These are phyloP conservation scores for Hyposoter dolosus DNA, from an alignment of 2,888 invertebrate genomes.

Conservation along the genomic window DNA sequence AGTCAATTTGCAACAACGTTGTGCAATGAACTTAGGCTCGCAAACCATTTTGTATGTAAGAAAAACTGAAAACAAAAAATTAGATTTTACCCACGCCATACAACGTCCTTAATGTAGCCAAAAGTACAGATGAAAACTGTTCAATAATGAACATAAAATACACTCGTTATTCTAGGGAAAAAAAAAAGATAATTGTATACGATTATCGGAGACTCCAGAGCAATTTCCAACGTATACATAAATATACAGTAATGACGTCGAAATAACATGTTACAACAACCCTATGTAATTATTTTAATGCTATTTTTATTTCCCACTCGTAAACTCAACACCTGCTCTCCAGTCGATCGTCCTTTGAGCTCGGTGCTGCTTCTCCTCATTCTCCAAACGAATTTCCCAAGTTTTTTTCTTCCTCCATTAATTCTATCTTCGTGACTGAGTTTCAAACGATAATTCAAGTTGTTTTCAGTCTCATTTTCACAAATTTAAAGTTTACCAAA, in stretches of 20 bases:
- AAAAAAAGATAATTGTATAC: neutral
- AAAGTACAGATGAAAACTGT: neutral
- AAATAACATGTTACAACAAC: neutral
- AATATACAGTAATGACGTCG: slow-evolving; percentile 19
- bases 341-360: neutral
- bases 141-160: neutral
- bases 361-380: neutral
- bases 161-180: neutral
- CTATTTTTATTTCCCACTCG: neutral
- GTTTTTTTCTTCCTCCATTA: neutral
- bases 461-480: neutral
- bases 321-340: slow-evolving; percentile 1
- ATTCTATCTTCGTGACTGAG: too few relatives aligned
- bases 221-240: slow-evolving; percentile 5
- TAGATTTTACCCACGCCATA: too few relatives aligned
- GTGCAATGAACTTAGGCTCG: too few relatives aligned
- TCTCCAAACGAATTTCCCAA: neutral
- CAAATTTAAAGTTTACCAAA: neutral
- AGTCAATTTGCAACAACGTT: too few relatives aligned
- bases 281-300: slow-evolving; percentile 13
- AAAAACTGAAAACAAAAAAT: too few relatives aligned
- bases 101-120: neutral
- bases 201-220: neutral
- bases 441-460: too few relatives aligned
- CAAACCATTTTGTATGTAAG: too few relatives aligned